A percentile compares a stretch with the other conserved stretches of the same genome.
Evolutionary conservation across 1,140 invertebrate genomes (phyloP).

Genomic region (Ladona fulva): DNA sequence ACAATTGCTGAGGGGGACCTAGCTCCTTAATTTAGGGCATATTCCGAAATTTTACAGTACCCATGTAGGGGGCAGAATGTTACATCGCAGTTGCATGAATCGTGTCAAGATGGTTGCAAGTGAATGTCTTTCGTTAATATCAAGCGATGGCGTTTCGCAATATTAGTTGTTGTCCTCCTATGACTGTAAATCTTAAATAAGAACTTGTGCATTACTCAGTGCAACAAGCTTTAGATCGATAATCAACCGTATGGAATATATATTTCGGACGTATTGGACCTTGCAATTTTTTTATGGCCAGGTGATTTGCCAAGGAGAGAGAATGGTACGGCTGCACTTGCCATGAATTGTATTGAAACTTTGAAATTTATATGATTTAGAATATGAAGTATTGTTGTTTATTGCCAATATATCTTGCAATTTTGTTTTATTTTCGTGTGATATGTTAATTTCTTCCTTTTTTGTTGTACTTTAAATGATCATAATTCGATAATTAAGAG

Average conservation of each 20-base stretch:
- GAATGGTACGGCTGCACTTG: conserved; percentile 7
- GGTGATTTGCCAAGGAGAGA: conserved; percentile 3
- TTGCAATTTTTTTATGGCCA: conserved; percentile 6
- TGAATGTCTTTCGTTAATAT: conserved; percentile 29
- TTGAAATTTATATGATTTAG: neutral
- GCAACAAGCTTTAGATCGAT: neutral
- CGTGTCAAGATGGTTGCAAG: conserved; percentile 34
- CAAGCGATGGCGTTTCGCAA: conserved; percentile 7
- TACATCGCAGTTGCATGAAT: conserved; percentile 30
- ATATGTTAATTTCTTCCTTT: no score
- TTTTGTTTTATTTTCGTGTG: no score
- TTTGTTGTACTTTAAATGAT: no score
- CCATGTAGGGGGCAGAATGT: conserved; percentile 13
- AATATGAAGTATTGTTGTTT: no score
- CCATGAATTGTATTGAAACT: neutral
- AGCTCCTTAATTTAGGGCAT: conserved; percentile 1
- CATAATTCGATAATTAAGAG: no score
- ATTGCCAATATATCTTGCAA: no score
- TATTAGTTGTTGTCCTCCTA: neutral
- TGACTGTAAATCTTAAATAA: neutral
- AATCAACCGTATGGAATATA: conserved; percentile 2
- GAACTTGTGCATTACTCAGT: neutral
- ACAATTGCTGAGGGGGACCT: neutral
- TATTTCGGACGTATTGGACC: neutral
- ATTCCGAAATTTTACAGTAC: conserved; percentile 7